Percentiles rank a stretch among this genome's conserved stretches.
phyloP scores from a whole-genome alignment of 2,888 invertebrate genomes.

The Drosophila paracracens region DNA sequence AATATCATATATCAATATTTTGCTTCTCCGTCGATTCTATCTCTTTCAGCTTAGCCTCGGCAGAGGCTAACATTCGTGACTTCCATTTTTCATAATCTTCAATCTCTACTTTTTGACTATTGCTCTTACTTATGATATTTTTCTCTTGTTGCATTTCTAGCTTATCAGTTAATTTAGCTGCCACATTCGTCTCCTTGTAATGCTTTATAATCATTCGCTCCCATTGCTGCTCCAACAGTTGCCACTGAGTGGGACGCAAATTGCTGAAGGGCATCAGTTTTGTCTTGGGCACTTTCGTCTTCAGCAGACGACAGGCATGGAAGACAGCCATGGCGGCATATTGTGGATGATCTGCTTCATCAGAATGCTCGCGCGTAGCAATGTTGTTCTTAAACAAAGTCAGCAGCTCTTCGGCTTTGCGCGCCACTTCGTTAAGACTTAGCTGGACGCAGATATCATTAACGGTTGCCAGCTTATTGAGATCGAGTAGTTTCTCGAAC shows the following conservation, averaged over 20 bases:
- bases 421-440: conserved; percentile 85
- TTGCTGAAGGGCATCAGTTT: conserved; percentile 87
- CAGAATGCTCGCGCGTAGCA: conserved; percentile 82
- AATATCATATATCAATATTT: neutral
- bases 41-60: conserved; percentile 83
- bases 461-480: conserved; percentile 86
- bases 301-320: conserved; percentile 88
- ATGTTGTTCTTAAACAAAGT: conserved; percentile 85
- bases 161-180: conserved; percentile 43
- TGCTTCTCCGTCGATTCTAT: conserved; percentile 10
- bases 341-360: conserved; percentile 87
- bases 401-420: conserved; percentile 86
- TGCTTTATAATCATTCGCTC: conserved; percentile 84
- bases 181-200: conserved; percentile 39
- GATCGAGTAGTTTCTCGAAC: conserved; percentile 87
- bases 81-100: conserved; percentile 89
- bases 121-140: conserved; percentile 18
- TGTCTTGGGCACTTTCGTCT: conserved; percentile 87
- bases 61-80: conserved; percentile 85
- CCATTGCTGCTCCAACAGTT: conserved; percentile 87
- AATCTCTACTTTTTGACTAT: conserved; percentile 52
- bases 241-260: conserved; percentile 87
- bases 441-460: conserved; percentile 87
- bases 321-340: conserved; percentile 88
- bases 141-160: conserved; percentile 47